Evolutionary conservation across 2,888 invertebrate genomes (phyloP), one percentile per base, ranked within the genome.

Genomic region (Choreutis nemorana): DNA sequence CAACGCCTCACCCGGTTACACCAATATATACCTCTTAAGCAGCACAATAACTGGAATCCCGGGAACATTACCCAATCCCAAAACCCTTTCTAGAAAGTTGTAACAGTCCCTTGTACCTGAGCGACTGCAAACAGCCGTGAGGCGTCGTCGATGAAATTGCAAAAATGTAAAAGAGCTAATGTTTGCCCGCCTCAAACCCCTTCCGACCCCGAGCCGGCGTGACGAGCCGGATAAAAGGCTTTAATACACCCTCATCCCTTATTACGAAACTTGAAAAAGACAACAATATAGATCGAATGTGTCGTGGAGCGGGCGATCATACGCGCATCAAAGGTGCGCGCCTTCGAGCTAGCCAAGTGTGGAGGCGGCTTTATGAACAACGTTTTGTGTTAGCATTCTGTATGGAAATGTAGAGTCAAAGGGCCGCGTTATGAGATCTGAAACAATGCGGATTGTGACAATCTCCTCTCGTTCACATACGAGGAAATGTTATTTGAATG

Each of bases 191-290:
- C 77, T 78, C 73, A 70, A 75, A 75, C 77, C 77, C 71, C 71
- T 77, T 73, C 63, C 70, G 62, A 68, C 72, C 77, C 73, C 66
- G 63, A 60, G 63, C 52, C 60, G 55, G 71, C 73, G 77, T 77
- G 77, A 78, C 77, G 78, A 78, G 75, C 73, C 66, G 77, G 77
- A 77, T 78, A 77, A 78, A 78, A 77, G 77, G 77, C 78, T 78
- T 78, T 78, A 78, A 78, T 78, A 78, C 77, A 78, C 77, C 77
- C 78, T 77, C 77, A 77, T 73, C 75, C 75, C 78, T 78, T 78
- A 78, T 78, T 78, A 78, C 77, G 71, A 75, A 77, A 78, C 77
- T 78, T 78, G 78, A 78, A 78, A 78, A 78, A 78, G 78, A 77
- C 78, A 78, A 78, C 78, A 77, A 75, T 78, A 77, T 73, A 75